Evolutionary conservation across 2,113 vertebrate species (phyloP).

Genomic region (Zonotrichia leucophrys): DNA sequence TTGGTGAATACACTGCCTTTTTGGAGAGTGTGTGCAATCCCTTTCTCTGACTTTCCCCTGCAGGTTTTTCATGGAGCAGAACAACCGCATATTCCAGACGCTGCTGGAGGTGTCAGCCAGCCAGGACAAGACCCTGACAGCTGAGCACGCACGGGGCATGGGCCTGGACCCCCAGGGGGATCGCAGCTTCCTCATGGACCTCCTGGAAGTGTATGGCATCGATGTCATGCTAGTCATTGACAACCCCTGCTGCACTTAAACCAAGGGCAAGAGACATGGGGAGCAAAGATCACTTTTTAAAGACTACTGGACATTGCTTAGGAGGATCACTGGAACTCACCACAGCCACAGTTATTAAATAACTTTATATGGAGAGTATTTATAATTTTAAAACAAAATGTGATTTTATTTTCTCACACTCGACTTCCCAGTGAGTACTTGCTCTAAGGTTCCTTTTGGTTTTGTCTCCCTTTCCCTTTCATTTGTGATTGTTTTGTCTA

Average conservation of each 20-base stretch:
- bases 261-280: neutral
- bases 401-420: constrained; percentile 35
- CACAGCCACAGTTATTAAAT: constrained; percentile 49
- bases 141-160: constrained; percentile 93
- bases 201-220: constrained; percentile 94
- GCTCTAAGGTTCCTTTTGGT: neutral
- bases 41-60: neutral
- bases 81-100: constrained; percentile 97
- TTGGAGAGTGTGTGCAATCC: neutral
- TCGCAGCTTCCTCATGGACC: constrained; percentile 90
- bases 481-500: neutral
- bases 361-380: constrained; percentile 60
- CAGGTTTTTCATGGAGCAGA: constrained; percentile 99
- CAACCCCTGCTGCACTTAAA: constrained; percentile 93
- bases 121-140: constrained; percentile 89
- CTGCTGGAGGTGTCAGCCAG: constrained; percentile 89
- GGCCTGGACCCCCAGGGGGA: constrained; percentile 95
- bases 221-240: constrained; percentile 95
- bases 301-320: constrained; percentile 15
- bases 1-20: neutral
- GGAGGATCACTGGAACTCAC: constrained; percentile 38
- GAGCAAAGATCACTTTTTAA: constrained; percentile 28
- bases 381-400: constrained; percentile 52
- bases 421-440: neutral
- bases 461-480: neutral